Base-by-base conservation (phyloP, 2,888 invertebrate genomes). In the Seira ritae region DNA sequence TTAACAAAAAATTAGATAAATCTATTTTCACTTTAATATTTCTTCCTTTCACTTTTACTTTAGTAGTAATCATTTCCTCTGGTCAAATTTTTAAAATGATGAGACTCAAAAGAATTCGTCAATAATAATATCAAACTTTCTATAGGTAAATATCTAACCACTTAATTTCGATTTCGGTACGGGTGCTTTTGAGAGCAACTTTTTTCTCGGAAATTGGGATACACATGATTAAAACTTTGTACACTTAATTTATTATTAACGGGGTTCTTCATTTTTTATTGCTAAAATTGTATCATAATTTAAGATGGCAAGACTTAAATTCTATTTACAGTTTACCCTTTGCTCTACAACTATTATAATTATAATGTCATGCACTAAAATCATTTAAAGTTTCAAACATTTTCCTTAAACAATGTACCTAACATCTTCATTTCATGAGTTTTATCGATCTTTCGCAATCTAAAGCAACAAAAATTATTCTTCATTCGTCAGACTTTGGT, bases 21-120 rank as follows among this genome's bases (percentile, higher is more conserved):
- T 55, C 55, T 55, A 55, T 12, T 12, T 55, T 55, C 15, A 55
- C 12, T 55, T 55, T 55, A 31, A 31, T 55, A 55, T 8, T 55
- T 55, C 3, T 12, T 55, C 31, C 31, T 4, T 31, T 31, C n/a
- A n/a, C n/a, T 31, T 31, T 8, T 31, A 2, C 31, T 31, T 31
- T 8, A 31, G 8, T 8, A 31, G n/a, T n/a, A n/a, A n/a, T 31
- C 8, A 4, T 31, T 31, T 31, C 2, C 2, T 31, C 15, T 17
- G 55, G 55, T 55, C 55, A 55, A 31, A 31, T 17, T 55, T 42
- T 55, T 12, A 55, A 8, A 1, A 55, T 55, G 55, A 55, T 55
- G 55, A 55, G 55, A 55, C 15, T 55, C 55, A 55, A 55, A 55
- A 55, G 2, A 55, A 55, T 55, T 55, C 55, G 55, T 55, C 15